Base-by-base conservation (phyloP, 2,113 vertebrate genomes). In the Acrocephalus kingi region DNA sequence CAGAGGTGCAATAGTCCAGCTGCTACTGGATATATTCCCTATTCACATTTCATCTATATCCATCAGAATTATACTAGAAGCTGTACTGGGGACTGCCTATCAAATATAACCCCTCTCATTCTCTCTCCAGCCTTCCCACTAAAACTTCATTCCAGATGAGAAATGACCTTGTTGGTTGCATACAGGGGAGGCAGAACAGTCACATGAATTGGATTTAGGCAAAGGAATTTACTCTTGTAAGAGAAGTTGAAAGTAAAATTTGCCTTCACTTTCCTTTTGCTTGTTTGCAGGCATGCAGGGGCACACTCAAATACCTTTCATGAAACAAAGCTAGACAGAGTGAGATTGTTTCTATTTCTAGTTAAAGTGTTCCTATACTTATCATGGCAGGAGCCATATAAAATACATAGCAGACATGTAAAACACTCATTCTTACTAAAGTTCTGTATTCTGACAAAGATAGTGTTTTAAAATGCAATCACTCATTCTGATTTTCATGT, bases 161-260 rank as follows among this genome's bases (percentile, higher is more conserved):
- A 74, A 75, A 27, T 79, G 71, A 85, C 58, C 58, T 61, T 66
- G 25, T 48, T 82, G 67, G 46, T 79, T 31, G 3, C 69, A 46
- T 61, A 39, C 15, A n/a, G 37, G 28, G 33, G 35, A 51, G 25
- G 54, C 45, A 24, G 66, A 77, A 37, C 30, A 68, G 81, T 91
- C 94, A 89, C 58, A 82, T 87, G 84, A 85, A 72, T 43, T 88
- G 88, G 92, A 94, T 88, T 88, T 88, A 88, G 63, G 35, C 8
- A 7, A 62, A 94, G 86, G 89, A 89, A 93, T 95, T 92, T 62
- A 81, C 56, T 84, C 73, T 35, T 90, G 35, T 48, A 52, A 63
- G 61, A 67, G 35, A 63, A 20, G 30, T 48, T 66, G 74, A 51
- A 91, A 83, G 75, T 66, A 86, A 82, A 77, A 74, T 73, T 87